Base-by-base conservation (phyloP, 2,797 vertebrate species). In the Centroberyx gerrardi region DNA sequence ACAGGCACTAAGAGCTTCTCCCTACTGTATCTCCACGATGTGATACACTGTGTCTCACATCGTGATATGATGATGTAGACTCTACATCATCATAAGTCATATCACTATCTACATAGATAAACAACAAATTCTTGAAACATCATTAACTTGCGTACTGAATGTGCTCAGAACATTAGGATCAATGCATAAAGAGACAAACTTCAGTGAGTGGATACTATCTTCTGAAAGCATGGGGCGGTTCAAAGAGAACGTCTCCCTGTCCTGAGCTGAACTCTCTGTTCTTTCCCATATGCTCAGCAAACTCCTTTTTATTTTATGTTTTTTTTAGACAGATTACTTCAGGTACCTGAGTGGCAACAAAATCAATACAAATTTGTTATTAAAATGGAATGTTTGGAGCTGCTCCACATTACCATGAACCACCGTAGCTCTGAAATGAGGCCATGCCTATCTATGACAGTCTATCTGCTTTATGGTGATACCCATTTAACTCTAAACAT, bases 41-140 rank as follows among this genome's bases (percentile, higher is more conserved):
- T 44, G 13, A 44, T 27, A 13, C 52, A 54, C 18, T 52, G 18
- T 52, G 49, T 6, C 22, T n/a, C n/a, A n/a, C n/a, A n/a, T n/a
- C n/a, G n/a, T n/a, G n/a, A n/a, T n/a, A n/a, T n/a, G n/a, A n/a
- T n/a, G n/a, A n/a, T n/a, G n/a, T n/a, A n/a, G n/a, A n/a, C n/a
- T n/a, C n/a, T 55, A 5, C 18, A 72, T 62, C 40, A 46, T 62
- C 40, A 17, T 22, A 14, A 62, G 22, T 62, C 38, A 29, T 18
- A 62, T 68, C 22, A 71, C 44, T 81, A 74, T 77, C 38, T 36
- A 60, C 15, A 14, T 60, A 68, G 70, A 84, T 77, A 69, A 66
- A 62, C 60, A 44, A n/a, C 8, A 49, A 27, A 62, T 27, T 64
- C 18, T 28, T 67, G 13, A 62, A 72, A 60, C 7, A 8, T 68